These are phyloP conservation scores for Hydrophis major DNA, from an alignment of 2,797 vertebrate genomes.

Conservation along the genomic window DNA sequence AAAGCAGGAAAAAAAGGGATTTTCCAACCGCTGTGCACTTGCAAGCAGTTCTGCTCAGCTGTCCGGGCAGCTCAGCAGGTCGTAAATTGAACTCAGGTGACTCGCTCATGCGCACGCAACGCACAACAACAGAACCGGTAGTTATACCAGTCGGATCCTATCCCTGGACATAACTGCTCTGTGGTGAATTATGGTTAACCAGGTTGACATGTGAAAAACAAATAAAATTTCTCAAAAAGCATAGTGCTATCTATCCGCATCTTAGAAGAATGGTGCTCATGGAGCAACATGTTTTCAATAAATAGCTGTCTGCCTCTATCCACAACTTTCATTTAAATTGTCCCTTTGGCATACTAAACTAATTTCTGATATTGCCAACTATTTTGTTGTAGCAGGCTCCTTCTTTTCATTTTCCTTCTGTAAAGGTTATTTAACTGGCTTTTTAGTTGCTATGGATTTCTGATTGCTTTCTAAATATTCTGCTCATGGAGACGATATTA, in stretches of 20 bases:
- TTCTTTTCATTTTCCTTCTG: constrained; percentile 39
- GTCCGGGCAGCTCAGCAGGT: too few relatives aligned
- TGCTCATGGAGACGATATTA: constrained; percentile 34
- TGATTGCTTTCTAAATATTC: constrained; percentile 39
- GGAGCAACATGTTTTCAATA: constrained; percentile 13
- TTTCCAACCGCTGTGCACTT: too few relatives aligned
- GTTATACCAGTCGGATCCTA: too few relatives aligned
- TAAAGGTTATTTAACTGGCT: constrained; percentile 41
- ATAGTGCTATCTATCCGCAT: background rate
- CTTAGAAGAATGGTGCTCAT: constrained; percentile 6
- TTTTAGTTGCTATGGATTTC: constrained; percentile 39
- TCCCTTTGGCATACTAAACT: constrained; percentile 54
- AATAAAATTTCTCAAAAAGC: constrained; percentile 21
- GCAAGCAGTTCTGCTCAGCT: too few relatives aligned
- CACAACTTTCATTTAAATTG: constrained; percentile 42
- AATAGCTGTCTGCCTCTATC: constrained; percentile 40
- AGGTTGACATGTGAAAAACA: background rate
- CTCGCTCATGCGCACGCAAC: too few relatives aligned
- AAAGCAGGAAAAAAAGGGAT: too few relatives aligned
- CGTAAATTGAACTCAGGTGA: too few relatives aligned
- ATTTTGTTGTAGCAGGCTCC: constrained; percentile 7
- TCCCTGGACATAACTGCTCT: background rate
- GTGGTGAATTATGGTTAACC: background rate
- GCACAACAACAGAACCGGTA: too few relatives aligned
- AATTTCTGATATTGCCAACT: constrained; percentile 46